Conservation (phyloP, 2,113 vertebrate species). For the Macrotus californicus region DNA sequence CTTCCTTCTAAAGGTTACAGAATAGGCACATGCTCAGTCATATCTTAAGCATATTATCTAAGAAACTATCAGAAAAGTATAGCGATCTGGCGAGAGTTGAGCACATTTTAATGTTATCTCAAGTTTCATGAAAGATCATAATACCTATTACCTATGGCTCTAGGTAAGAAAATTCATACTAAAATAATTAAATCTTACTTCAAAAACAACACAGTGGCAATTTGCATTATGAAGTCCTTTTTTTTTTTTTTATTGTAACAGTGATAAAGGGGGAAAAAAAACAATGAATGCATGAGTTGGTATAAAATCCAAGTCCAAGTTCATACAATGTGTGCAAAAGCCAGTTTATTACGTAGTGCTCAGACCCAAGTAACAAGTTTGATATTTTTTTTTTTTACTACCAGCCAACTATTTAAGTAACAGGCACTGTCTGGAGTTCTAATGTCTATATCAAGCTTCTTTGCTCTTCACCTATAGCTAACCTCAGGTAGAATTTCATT, state of each 20-base stretch:
- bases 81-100: background rate
- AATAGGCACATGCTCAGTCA: background rate
- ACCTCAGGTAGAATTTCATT: slow-evolving; percentile 44
- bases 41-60: background rate
- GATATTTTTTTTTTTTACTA: background rate
- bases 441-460: background rate
- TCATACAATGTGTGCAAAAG: background rate
- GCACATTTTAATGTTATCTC: background rate
- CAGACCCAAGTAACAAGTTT: background rate
- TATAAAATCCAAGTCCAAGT: background rate
- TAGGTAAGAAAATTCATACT: background rate
- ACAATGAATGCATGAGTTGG: background rate
- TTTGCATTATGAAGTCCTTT: background rate
- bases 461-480: slow-evolving; percentile 10
- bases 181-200: background rate
- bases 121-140: background rate
- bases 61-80: background rate
- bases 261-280: background rate
- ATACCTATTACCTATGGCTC: background rate
- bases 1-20: background rate
- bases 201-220: background rate
- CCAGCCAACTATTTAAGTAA: background rate
- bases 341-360: background rate
- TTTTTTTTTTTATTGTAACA: background rate
- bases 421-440: background rate